A percentile compares a stretch with the other conserved stretches of the same genome.
phyloP scores from a whole-genome alignment of 2,888 invertebrate genomes.

The Mylabris sibirica region DNA sequence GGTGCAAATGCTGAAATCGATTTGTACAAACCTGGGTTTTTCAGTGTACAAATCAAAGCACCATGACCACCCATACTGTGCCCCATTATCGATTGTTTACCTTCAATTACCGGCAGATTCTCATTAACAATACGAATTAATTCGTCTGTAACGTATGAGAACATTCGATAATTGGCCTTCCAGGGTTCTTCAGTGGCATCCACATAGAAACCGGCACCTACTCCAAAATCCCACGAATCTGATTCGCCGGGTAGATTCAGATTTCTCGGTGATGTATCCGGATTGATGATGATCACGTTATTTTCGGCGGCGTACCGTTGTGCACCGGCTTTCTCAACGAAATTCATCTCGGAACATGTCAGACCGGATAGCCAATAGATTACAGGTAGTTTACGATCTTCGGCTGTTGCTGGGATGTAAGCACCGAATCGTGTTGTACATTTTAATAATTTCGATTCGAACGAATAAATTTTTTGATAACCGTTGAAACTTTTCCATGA shows the following conservation, averaged over 20 bases:
- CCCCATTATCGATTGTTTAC: constrained; percentile 79
- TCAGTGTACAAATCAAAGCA: constrained; percentile 86
- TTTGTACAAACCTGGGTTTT: constrained; percentile 87
- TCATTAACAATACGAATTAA: constrained; percentile 76
- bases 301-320: constrained; percentile 89
- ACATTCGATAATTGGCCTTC: constrained; percentile 94
- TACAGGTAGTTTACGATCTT: constrained; percentile 75
- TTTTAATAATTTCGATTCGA: constrained; percentile 78
- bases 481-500: constrained; percentile 83
- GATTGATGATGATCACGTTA: constrained; percentile 87
- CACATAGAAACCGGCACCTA: constrained; percentile 94
- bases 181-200: constrained; percentile 92
- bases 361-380: constrained; percentile 93
- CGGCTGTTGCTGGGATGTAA: constrained; percentile 83
- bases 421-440: constrained; percentile 95
- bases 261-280: constrained; percentile 95
- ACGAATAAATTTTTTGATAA: constrained; percentile 83
- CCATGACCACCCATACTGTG: constrained; percentile 99
- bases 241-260: constrained; percentile 90
- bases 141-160: constrained; percentile 90
- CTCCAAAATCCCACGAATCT: constrained; percentile 93
- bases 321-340: constrained; percentile 93
- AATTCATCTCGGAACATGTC: constrained; percentile 94
- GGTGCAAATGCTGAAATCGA: constrained; percentile 96
- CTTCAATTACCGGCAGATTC: constrained; percentile 73